Evolutionary conservation across 1,140 invertebrate genomes (phyloP).

Genomic region (Conopomorpha cramerella): DNA sequence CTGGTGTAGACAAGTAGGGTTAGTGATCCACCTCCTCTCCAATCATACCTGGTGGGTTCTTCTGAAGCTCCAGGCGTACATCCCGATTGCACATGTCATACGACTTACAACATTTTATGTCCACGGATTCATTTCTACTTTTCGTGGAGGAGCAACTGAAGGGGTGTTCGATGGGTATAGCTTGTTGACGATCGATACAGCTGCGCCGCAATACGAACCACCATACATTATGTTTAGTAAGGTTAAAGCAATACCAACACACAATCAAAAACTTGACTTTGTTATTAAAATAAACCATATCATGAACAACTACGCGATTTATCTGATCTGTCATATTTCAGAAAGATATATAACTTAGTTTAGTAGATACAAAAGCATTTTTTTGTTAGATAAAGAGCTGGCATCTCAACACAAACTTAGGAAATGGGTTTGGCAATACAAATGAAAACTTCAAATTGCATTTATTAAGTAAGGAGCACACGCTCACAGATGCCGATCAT

Average conservation of each 20-base stretch:
- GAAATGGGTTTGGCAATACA: conserved; percentile 46
- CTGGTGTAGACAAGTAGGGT: no score
- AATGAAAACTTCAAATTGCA: conserved; percentile 49
- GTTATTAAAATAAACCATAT: no score
- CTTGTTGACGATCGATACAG: conserved; percentile 46
- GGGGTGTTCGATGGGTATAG: conserved; percentile 54
- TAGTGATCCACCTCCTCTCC: conserved; percentile 28
- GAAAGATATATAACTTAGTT: no score
- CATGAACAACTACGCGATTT: no score
- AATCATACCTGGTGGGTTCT: conserved; percentile 57
- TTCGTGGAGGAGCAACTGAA: conserved; percentile 51
- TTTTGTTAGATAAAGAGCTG: no score
- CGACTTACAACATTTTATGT: conserved; percentile 50
- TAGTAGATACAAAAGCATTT: no score
- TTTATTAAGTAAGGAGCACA: conserved; percentile 36
- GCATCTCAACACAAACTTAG: conserved; percentile 55
- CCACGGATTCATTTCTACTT: conserved; percentile 48
- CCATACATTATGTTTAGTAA: conserved; percentile 53
- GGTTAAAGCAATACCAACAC: conserved; percentile 55
- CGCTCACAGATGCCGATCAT: conserved; percentile 33
- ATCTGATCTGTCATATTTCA: no score
- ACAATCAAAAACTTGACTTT: conserved; percentile 51
- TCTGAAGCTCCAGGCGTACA: conserved; percentile 49
- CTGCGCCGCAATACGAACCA: conserved; percentile 53
- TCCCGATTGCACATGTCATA: conserved; percentile 62